phyloP scores from a whole-genome alignment of 2,113 vertebrate species.

The Thinocorus orbignyianus region DNA sequence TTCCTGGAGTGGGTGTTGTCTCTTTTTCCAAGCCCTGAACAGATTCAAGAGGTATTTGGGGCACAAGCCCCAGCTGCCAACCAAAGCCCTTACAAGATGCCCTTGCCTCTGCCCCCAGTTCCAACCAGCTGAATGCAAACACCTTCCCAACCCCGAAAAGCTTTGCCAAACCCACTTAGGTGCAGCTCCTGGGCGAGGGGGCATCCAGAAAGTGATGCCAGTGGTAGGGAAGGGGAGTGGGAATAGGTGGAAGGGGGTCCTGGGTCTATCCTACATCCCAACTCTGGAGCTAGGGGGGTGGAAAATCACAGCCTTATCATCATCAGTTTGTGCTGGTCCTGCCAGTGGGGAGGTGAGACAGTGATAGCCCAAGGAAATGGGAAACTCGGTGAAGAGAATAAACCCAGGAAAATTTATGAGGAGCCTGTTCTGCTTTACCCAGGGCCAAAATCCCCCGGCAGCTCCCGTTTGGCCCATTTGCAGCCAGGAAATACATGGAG shows the following conservation, averaged over 20 bases:
- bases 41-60: neutral
- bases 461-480: neutral
- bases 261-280: accelerated
- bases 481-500: neutral
- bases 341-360: neutral
- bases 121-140: neutral
- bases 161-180: neutral
- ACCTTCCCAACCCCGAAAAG: neutral
- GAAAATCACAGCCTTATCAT: neutral
- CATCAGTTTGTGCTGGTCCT: neutral
- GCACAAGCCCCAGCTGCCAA: neutral
- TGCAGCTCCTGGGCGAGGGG: accelerated
- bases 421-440: neutral
- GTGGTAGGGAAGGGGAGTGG: neutral
- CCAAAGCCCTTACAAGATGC: neutral
- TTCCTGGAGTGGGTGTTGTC: accelerated
- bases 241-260: neutral
- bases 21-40: neutral
- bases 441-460: neutral
- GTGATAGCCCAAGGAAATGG: neutral
- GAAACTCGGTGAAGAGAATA: neutral
- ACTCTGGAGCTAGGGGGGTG: neutral
- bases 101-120: neutral
- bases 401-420: neutral
- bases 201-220: accelerated